Evolutionary conservation across 1,140 invertebrate genomes (phyloP), one percentile per base, ranked within the genome.

Genomic region (Trachymyrmex septentrionalis): DNA sequence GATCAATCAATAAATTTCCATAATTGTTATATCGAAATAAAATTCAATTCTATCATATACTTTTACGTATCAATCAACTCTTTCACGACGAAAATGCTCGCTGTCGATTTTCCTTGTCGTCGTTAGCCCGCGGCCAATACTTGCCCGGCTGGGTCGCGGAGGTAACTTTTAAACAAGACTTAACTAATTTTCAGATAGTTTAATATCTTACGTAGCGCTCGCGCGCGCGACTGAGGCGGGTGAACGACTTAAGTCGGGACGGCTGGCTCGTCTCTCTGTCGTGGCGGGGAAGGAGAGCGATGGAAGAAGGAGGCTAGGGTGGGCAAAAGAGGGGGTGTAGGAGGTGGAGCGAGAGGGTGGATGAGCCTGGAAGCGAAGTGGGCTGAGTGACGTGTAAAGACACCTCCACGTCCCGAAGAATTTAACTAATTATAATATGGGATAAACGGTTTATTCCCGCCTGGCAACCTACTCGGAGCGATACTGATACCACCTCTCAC

Each of bases 391-490:
- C 94, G 94, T 95, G 94, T 95, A 95, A 95, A 95, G 95, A 95
- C 94, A 95, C 94, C 94, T 95, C 91, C 92, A 93, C 93, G 94
- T 95, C 94, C 91, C 93, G 94, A 95, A 95, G 94, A 95, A 95
- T 95, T 95, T 95, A 95, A 95, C 94, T 95, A 95, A 95, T 95
- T 95, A 95, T 95, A 95, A 95, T 95, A 95, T 93, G 94, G 93
- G 94, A 95, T 95, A 95, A 95, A 95, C 94, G 93, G 94, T 94
- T 94, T 94, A 94, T 94, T 93, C 93, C 94, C 94, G 93, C 92
- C 93, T 93, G 92, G 93, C 92, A 94, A 93, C 92, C 93, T 94
- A 94, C 93, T 93, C 92, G 90, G 91, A 91, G 90, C 92, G 93
- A 94, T 94, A 93, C 93, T 93, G 92, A 94, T 95, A 94, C 91